Evolutionary conservation across 2,888 invertebrate species (phyloP), one percentile per base, ranked within the genome.

Genomic region (Lasioglossum morio): DNA sequence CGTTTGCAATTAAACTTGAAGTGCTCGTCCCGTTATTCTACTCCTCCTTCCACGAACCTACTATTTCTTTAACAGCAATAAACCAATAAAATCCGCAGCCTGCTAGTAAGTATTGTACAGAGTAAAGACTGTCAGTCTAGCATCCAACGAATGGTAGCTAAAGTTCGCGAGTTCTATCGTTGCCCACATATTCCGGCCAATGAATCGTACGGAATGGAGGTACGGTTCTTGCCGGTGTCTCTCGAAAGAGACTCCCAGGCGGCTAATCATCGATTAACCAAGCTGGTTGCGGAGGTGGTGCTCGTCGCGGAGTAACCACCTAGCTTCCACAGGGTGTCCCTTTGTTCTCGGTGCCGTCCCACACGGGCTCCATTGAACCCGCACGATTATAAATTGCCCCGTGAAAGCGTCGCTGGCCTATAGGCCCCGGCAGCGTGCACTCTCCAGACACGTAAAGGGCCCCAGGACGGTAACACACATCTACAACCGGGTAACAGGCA

Each of bases 351-450:
- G 53, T 53, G 84, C 82, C 92, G 86, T 90, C 93, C 93, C 92
- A 92, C 93, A 90, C 91, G 90, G 77, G 88, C 92, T 91, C 91
- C 93, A 93, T 92, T 91, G 92, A 92, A 92, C 91, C 87, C 91
- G 89, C 89, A 91, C 91, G 92, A 92, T 93, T 93, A 93, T 93
- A 93, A 93, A 93, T 93, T 93, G 92, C 91, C 89, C 91, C 88
- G 88, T 81, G 88, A 89, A 89, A 89, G 86, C 89, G 89, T 88
- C 87, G 87, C 85, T 86, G 88, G 88, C 85, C 90, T 87, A 86
- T 87, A 85, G 69, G 69, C 66, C 69, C 77, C 73, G 78, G 86
- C 79, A 70, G 79, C 79, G 79, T 84, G 85, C 87, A 85, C 87
- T 85, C 83, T 83, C 87, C 80, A 86, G 87, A 87, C 88, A 82